These are phyloP conservation scores for Hymenopus coronatus DNA, from an alignment of 2,888 invertebrate species.

Conservation along the genomic window DNA sequence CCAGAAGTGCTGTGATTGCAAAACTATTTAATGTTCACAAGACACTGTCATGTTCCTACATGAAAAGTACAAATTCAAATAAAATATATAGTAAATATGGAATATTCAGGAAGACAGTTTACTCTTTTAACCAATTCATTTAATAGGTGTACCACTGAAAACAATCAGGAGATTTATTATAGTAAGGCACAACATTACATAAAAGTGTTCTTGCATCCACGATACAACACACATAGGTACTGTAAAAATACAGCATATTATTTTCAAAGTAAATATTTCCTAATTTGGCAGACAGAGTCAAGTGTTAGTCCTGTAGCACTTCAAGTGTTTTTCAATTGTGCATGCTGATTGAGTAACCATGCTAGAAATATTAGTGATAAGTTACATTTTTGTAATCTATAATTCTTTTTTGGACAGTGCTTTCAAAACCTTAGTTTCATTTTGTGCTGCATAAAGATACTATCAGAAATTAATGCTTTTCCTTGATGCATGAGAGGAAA, in stretches of 20 bases:
- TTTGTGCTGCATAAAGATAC: not conserved
- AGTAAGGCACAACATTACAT: slow-evolving; percentile 6
- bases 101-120: not conserved
- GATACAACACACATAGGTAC: not conserved
- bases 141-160: not conserved
- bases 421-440: not conserved
- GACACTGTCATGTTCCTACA: not conserved
- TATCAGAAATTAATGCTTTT: not conserved
- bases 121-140: not conserved
- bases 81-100: not conserved
- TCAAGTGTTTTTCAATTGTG: not conserved
- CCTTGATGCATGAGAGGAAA: not conserved
- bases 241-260: not conserved
- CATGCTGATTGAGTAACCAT: not conserved
- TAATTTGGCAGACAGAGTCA: not conserved
- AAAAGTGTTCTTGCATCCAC: not conserved
- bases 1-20: not conserved
- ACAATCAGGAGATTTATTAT: not conserved
- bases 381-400: not conserved
- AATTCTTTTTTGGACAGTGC: not conserved
- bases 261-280: not conserved
- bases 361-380: not conserved
- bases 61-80: not conserved
- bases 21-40: not conserved
- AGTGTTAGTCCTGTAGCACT: not conserved